Conservation (phyloP, 2,888 invertebrate genomes). For the Altica lythri region DNA sequence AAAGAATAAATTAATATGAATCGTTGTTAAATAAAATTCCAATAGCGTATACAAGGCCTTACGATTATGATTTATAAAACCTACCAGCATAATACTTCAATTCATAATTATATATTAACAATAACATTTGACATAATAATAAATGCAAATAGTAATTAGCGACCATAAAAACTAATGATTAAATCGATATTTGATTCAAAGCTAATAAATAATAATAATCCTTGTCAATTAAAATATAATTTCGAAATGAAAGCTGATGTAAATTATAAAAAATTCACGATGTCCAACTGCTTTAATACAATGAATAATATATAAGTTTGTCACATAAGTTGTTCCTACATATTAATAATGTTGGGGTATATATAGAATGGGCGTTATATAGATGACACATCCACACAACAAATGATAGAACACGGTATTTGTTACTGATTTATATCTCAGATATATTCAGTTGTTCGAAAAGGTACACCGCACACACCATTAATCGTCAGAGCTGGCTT, state of each 20-base stretch:
- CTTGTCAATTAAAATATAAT: neutral
- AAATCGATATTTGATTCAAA: neutral
- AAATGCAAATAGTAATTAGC: slow-evolving; percentile 19
- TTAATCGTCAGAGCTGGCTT: slow-evolving; percentile 53
- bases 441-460: slow-evolving; percentile 55
- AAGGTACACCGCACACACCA: slow-evolving; percentile 55
- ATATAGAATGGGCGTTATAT: slow-evolving; percentile 50
- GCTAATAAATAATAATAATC: neutral
- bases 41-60: neutral
- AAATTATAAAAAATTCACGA: slow-evolving; percentile 4
- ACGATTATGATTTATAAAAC: neutral
- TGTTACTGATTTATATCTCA: slow-evolving; percentile 55
- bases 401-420: slow-evolving; percentile 53
- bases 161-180: neutral
- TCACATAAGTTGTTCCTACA: slow-evolving; percentile 35
- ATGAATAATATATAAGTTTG: slow-evolving; percentile 32
- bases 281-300: slow-evolving; percentile 22
- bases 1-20: too few species aligned
- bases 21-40: slow-evolving; percentile 1
- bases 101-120: slow-evolving; percentile 7
- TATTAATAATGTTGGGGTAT: slow-evolving; percentile 35
- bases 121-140: slow-evolving; percentile 23
- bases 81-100: neutral
- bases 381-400: slow-evolving; percentile 53
- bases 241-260: slow-evolving; percentile 1